Conservation (phyloP, 2,888 invertebrate species). For the Eilema griseolum region DNA sequence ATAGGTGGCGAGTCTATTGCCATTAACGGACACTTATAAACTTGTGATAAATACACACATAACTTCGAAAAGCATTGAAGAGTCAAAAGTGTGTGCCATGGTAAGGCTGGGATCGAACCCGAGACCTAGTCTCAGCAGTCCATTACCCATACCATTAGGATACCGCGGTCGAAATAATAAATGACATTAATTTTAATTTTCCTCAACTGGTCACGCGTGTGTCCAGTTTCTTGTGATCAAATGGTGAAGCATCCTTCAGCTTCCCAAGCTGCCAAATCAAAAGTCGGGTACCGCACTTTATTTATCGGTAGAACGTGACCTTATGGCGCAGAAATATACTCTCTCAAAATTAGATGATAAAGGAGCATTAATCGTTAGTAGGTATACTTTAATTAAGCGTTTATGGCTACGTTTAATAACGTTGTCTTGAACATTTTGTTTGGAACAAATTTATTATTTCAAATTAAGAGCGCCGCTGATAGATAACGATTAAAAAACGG, state of each 20-base stretch:
- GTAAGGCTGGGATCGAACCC: too few species aligned
- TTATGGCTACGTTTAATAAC: constrained; percentile 6
- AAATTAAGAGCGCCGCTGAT: constrained; percentile 5
- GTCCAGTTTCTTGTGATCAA: too few species aligned
- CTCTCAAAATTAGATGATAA: constrained; percentile 17
- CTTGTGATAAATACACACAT: too few species aligned
- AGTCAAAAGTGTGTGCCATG: too few species aligned
- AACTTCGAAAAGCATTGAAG: too few species aligned
- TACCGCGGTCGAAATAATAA: too few species aligned
- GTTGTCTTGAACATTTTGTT: constrained; percentile 12
- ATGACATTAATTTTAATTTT: too few species aligned
- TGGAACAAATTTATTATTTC: neutral
- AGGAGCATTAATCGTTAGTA: constrained; percentile 12
- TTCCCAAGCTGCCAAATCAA: neutral
- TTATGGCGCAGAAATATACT: neutral
- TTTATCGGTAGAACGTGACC: neutral
- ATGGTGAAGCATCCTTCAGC: neutral
- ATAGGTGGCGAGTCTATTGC: too few species aligned
- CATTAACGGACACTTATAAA: too few species aligned
- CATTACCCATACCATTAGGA: too few species aligned
- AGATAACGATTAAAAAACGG: neutral
- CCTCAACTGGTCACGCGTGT: too few species aligned
- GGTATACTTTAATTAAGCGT: constrained; percentile 29
- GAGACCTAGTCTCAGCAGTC: too few species aligned
- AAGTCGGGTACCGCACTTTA: neutral